phyloP scores from a whole-genome alignment of 2,888 invertebrate species.

The Cosmia pyralina region DNA sequence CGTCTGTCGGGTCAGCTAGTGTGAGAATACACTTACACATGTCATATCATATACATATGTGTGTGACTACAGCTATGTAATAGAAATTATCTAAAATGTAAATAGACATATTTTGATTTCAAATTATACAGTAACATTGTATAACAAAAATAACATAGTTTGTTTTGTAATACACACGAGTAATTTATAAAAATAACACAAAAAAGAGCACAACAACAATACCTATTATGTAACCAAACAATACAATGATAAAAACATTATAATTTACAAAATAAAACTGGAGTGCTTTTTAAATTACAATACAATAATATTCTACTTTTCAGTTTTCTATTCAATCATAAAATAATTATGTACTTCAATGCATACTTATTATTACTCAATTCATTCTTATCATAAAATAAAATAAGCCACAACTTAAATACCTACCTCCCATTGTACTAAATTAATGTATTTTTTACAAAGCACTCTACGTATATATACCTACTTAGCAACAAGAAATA shows the following conservation, averaged over 20 bases:
- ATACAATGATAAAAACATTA: neutral
- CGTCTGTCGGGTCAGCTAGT: too few relatives aligned
- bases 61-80: neutral
- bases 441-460: constrained; percentile 32
- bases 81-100: neutral
- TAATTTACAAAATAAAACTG: neutral
- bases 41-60: too few relatives aligned
- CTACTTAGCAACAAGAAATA: constrained; percentile 26
- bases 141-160: neutral
- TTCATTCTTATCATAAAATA: too few relatives aligned
- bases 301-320: constrained; percentile 4
- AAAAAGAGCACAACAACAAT: neutral
- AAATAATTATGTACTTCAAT: neutral
- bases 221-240: neutral
- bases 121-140: neutral
- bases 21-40: too few relatives aligned
- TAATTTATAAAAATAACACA: neutral
- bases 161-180: neutral
- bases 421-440: constrained; percentile 1
- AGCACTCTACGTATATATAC: neutral
- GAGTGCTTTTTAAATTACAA: neutral
- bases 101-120: neutral
- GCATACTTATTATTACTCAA: too few relatives aligned
- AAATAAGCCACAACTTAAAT: neutral
- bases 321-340: constrained; percentile 4